phyloP scores from a whole-genome alignment of 1,140 invertebrate species.

The Gryon sp. region DNA sequence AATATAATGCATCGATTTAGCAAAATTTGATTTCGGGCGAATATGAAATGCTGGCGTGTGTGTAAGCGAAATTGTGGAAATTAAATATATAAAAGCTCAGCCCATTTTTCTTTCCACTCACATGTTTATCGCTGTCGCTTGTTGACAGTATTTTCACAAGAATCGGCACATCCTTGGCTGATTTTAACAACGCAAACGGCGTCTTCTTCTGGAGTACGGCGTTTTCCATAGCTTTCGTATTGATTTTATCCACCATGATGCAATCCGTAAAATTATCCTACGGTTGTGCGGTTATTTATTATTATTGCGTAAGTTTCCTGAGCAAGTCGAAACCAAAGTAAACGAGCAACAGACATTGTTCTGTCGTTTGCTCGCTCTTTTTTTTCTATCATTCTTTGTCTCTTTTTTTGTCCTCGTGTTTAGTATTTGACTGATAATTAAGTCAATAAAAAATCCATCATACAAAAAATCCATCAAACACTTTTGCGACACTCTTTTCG shows the following conservation, averaged over 20 bases:
- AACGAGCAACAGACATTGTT: conserved; percentile 20
- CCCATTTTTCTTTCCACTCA: conserved; percentile 63
- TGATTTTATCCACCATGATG: conserved; percentile 81
- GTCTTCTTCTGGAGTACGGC: conserved; percentile 79
- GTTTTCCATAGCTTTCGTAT: conserved; percentile 81
- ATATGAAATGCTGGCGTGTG: not conserved
- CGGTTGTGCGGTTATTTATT: conserved; percentile 51
- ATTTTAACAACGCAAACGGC: conserved; percentile 82
- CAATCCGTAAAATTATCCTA: conserved; percentile 69
- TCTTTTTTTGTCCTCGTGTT: no score
- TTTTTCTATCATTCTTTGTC: conserved; percentile 1
- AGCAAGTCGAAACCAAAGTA: conserved; percentile 19
- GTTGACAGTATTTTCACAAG: conserved; percentile 81
- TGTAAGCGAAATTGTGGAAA: conserved; percentile 25
- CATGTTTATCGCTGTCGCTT: conserved; percentile 79
- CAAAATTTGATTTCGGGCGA: conserved; percentile 16
- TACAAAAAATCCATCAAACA: conserved; percentile 29
- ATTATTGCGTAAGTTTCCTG: conserved; percentile 48
- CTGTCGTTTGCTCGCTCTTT: conserved; percentile 6
- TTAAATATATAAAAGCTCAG: conserved; percentile 39
- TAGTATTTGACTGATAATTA: conserved; percentile 48
- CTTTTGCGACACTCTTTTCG: not conserved
- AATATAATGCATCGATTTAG: conserved; percentile 51
- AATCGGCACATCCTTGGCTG: conserved; percentile 81
- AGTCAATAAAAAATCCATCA: conserved; percentile 32